phyloP scores from a whole-genome alignment of 1,140 invertebrate species.

The Drosophila chauvacae region DNA sequence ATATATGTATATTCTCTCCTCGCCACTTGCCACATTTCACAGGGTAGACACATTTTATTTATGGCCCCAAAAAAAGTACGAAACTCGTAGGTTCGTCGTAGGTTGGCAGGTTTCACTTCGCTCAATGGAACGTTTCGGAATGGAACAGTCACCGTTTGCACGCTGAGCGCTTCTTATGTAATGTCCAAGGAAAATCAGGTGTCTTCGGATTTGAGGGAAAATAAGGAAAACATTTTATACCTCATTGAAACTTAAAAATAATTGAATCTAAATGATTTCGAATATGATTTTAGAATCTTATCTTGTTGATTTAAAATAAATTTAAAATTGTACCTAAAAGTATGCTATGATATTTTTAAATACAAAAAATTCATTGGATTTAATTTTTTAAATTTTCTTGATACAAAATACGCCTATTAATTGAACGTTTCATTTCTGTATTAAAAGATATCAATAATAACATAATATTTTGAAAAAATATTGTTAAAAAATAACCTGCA shows the following conservation, averaged over 20 bases:
- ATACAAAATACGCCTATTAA: too few species aligned
- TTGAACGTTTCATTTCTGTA: too few species aligned
- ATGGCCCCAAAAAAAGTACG: conserved; percentile 41
- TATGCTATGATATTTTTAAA: too few species aligned
- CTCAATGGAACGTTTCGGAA: conserved; percentile 57
- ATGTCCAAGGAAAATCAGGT: conserved; percentile 22
- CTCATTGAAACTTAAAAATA: too few species aligned
- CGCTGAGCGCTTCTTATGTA: conserved; percentile 60
- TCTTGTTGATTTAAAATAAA: not conserved
- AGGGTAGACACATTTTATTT: conserved; percentile 69
- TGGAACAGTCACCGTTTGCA: conserved; percentile 68
- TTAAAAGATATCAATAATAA: too few species aligned
- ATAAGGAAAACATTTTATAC: too few species aligned
- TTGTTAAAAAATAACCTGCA: too few species aligned
- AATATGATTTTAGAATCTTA: too few species aligned
- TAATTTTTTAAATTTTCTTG: not conserved
- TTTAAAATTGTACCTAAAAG: too few species aligned
- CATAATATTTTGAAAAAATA: too few species aligned
- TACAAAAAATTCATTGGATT: not conserved
- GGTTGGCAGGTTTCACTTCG: conserved; percentile 32
- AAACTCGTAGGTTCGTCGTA: conserved; percentile 38
- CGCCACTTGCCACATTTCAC: conserved; percentile 48
- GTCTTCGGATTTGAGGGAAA: not conserved
- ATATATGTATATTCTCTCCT: conserved; percentile 7
- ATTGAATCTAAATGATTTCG: not conserved